These are phyloP conservation scores for Rhinoderma darwinii DNA, from an alignment of 2,113 vertebrate genomes.

Conservation along the genomic window DNA sequence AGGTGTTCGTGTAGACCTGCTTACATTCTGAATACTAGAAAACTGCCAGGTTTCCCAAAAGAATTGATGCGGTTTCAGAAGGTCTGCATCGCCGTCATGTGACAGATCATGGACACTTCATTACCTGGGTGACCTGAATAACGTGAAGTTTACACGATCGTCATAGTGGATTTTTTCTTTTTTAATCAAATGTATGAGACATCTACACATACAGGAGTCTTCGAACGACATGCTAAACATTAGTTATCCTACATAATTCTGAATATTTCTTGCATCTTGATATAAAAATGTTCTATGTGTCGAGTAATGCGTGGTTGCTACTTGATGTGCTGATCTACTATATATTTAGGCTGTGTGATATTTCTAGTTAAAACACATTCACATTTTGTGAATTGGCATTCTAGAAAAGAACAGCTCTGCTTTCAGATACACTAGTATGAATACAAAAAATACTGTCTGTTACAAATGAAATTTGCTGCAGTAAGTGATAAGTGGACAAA, in stretches of 20 bases:
- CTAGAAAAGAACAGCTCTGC: constrained; percentile 2
- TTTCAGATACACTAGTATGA: not conserved
- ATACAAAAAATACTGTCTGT: constrained; percentile 60
- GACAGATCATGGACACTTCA: not conserved
- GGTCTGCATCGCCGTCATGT: not conserved
- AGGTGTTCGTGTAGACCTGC: no score
- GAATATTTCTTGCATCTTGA: no score
- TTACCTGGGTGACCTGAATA: not conserved
- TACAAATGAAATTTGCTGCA: constrained; percentile 48
- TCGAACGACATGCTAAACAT: not conserved
- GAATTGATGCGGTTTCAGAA: not conserved
- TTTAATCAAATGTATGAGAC: not conserved
- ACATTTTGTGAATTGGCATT: not conserved
- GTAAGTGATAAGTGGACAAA: not conserved
- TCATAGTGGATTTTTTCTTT: not conserved
- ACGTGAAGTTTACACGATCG: not conserved
- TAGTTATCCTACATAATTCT: not conserved
- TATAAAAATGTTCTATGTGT: not conserved
- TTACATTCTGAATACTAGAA: not conserved
- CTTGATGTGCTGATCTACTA: not conserved
- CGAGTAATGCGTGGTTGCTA: not conserved
- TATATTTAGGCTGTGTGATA: not conserved
- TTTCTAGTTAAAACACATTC: not conserved
- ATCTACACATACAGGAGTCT: not conserved
- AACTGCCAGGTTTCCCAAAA: no score